Percentiles rank a stretch among this genome's conserved stretches.
These are phyloP conservation scores for Eclectus roratus DNA, from an alignment of 2,113 vertebrate species.

Conservation along the genomic window DNA sequence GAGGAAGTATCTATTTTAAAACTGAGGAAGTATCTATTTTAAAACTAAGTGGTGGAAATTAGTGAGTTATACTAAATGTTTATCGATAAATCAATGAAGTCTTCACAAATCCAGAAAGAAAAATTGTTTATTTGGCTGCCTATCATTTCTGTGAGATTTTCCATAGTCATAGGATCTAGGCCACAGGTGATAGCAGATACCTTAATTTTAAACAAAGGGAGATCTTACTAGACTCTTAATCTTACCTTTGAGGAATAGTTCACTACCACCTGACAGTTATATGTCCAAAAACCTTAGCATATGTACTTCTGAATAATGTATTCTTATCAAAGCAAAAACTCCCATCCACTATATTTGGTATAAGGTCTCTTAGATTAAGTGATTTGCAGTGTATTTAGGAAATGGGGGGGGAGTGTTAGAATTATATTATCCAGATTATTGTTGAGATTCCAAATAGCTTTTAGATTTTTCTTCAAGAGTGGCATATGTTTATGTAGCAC, in stretches of 20 bases:
- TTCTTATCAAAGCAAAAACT: not conserved
- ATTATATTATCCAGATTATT: not conserved
- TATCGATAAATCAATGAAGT: not conserved
- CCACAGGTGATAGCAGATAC: not conserved
- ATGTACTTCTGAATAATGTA: not conserved
- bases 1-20: constrained; percentile 12
- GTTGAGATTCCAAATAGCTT: not conserved
- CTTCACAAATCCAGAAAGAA: not conserved
- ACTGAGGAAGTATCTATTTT: not conserved
- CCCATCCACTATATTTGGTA: not conserved
- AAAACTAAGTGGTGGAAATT: not conserved
- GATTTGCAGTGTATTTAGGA: not conserved
- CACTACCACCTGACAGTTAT: not conserved
- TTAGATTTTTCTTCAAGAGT: not conserved
- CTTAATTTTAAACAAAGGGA: not conserved
- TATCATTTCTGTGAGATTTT: not conserved
- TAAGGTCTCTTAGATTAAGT: not conserved
- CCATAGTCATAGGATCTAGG: not conserved
- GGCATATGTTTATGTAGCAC: not conserved
- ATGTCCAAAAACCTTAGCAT: not conserved
- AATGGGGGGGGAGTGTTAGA: not conserved
- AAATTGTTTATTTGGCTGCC: not conserved
- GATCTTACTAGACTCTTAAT: not conserved
- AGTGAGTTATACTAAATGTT: not conserved
- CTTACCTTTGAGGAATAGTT: not conserved